These are phyloP conservation scores for Rhamnusium bicolor DNA, from an alignment of 2,888 invertebrate genomes.

Conservation along the genomic window DNA sequence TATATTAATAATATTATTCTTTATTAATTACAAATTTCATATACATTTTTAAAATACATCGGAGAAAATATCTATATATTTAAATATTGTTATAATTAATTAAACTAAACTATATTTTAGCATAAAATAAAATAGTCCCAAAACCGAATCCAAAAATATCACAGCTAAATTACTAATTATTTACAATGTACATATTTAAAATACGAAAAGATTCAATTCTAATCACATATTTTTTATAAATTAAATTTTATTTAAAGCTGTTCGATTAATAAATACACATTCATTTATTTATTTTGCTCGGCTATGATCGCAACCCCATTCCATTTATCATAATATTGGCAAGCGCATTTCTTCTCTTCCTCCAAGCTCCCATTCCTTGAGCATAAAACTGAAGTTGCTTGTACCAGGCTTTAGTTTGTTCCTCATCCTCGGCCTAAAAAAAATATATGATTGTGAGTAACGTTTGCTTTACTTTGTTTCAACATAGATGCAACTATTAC, in stretches of 20 bases:
- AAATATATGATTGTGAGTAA: too few relatives aligned
- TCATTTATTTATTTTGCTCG: slow-evolving; percentile 27
- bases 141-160: slow-evolving; percentile 67
- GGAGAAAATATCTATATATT: slow-evolving; percentile 16
- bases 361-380: slow-evolving; percentile 93
- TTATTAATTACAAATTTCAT: slow-evolving; percentile 27
- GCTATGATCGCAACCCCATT: slow-evolving; percentile 73
- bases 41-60: slow-evolving; percentile 27
- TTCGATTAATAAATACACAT: slow-evolving; percentile 23
- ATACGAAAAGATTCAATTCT: neutral
- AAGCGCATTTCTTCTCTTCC: slow-evolving; percentile 90
- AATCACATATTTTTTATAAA: slow-evolving; percentile 7
- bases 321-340: slow-evolving; percentile 99
- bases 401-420: slow-evolving; percentile 91
- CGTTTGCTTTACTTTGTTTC: too few relatives aligned
- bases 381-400: slow-evolving; percentile 92
- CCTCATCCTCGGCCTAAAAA: slow-evolving; percentile 90
- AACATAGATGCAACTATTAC: too few relatives aligned
- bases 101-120: slow-evolving; percentile 29
- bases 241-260: slow-evolving; percentile 30
- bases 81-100: slow-evolving; percentile 35
- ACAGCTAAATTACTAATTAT: slow-evolving; percentile 72
- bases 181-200: slow-evolving; percentile 57
- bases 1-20: slow-evolving; percentile 28
- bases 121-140: slow-evolving; percentile 48